Percentiles rank a stretch among this genome's conserved stretches.
These are phyloP conservation scores for Phrixothrix hirtus DNA, from an alignment of 2,888 invertebrate species.

Conservation along the genomic window DNA sequence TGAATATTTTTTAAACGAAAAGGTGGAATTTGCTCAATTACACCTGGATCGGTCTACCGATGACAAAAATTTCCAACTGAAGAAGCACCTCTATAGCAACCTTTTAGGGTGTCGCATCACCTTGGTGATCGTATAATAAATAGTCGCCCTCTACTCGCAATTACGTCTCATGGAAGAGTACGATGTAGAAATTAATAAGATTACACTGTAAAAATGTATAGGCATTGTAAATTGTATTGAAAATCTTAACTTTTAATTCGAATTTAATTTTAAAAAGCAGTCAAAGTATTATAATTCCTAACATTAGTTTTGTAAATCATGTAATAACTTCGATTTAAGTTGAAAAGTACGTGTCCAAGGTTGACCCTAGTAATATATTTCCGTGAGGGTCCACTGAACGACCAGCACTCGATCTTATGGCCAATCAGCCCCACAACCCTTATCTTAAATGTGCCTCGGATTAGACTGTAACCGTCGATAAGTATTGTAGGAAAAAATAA, in stretches of 20 bases:
- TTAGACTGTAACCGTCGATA: slow-evolving; percentile 39
- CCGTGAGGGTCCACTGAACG: slow-evolving; percentile 48
- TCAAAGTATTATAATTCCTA: too few relatives aligned
- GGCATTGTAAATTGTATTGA: too few relatives aligned
- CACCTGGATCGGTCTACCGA: slow-evolving; percentile 11
- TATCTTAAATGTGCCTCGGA: slow-evolving; percentile 42
- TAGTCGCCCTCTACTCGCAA: slow-evolving; percentile 41
- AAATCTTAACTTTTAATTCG: too few relatives aligned
- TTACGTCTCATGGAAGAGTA: slow-evolving; percentile 31
- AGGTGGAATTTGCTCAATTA: slow-evolving; percentile 3
- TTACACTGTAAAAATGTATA: too few relatives aligned
- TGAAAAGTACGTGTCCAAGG: slow-evolving; percentile 22
- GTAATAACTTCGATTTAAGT: slow-evolving; percentile 33
- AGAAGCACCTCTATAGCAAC: slow-evolving; percentile 53
- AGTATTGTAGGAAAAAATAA: slow-evolving; percentile 27
- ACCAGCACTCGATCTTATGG: slow-evolving; percentile 51
- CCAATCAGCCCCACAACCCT: slow-evolving; percentile 47
- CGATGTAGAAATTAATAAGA: slow-evolving; percentile 5
- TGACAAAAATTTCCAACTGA: slow-evolving; percentile 41
- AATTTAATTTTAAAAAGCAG: too few relatives aligned
- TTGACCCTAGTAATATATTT: slow-evolving; percentile 45
- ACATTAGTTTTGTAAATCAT: slow-evolving; percentile 18
- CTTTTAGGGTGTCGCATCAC: slow-evolving; percentile 50
- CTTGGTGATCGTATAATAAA: slow-evolving; percentile 47
- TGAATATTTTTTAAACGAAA: slow-evolving; percentile 4